Conservation (phyloP, 2,888 invertebrate genomes). For the Xiphydria camelus region DNA sequence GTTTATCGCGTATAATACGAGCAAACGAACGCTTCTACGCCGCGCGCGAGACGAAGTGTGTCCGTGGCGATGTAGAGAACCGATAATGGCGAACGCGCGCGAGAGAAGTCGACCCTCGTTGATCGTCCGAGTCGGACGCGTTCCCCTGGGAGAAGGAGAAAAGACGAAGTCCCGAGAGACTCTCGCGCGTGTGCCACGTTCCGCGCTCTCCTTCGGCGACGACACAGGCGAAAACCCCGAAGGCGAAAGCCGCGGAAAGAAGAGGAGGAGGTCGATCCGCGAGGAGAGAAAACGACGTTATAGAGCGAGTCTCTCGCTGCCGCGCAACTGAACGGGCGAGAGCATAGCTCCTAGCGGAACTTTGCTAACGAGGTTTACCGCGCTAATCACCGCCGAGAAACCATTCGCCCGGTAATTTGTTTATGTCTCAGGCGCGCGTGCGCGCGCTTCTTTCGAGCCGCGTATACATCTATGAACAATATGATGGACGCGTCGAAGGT, state of each 20-base stretch:
- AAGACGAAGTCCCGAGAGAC: neutral
- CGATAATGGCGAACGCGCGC: too few species aligned
- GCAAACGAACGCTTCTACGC: slow-evolving; percentile 48
- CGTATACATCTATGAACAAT: too few species aligned
- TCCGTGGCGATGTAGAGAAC: slow-evolving; percentile 45
- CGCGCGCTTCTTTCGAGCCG: too few species aligned
- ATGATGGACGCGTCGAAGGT: too few species aligned
- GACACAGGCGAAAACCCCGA: neutral
- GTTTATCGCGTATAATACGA: slow-evolving; percentile 51
- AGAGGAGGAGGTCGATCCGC: neutral
- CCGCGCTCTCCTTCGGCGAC: too few species aligned
- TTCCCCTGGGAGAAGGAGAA: neutral
- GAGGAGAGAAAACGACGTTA: neutral
- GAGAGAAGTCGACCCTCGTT: neutral
- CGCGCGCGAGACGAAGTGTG: slow-evolving; percentile 39
- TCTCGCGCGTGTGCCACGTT: neutral
- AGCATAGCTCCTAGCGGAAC: slow-evolving; percentile 34
- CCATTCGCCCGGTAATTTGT: slow-evolving; percentile 54
- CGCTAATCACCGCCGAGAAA: slow-evolving; percentile 53
- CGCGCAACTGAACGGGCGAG: too few species aligned
- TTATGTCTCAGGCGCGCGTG: slow-evolving; percentile 44
- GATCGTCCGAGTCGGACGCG: neutral
- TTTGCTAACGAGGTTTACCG: slow-evolving; percentile 51
- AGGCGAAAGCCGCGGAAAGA: neutral
- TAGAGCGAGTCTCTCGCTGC: neutral